Evolutionary conservation across 2,113 vertebrate genomes (phyloP), one percentile per base, ranked within the genome.

Genomic region (Sakesphorus luctuosus): DNA sequence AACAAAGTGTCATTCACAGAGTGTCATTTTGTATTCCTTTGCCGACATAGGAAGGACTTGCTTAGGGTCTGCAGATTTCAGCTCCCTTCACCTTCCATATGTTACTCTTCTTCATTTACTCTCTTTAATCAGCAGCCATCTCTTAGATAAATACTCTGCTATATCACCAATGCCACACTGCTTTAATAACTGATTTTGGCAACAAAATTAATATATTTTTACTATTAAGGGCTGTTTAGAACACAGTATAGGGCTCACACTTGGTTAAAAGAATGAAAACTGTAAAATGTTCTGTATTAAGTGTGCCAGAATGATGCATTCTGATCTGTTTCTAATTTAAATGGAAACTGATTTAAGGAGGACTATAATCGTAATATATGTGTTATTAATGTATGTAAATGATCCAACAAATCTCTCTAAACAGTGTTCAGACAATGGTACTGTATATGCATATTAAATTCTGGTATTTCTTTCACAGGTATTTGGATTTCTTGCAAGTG

Each of bases 401-500:
- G 59, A 26, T 71, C 26, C 55, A 89, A 47, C 15, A 89, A 49
- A 77, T 72, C 10, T 85, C n/a, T 82, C 36, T 40, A 87, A 29
- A 53, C 13, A 59, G 3, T 47, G 18, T 75, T 73, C 25, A 31
- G n/a, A 43, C 63, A 35, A 33, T 67, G 33, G n/a, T 76, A n/a
- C 35, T 76, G 17, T 68, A 78, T 68, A 36, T 68, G 38, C 28
- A 47, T 55, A 87, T 87, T 47, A 44, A 53, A 69, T 23, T 72
- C 13, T 38, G 6, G 0, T 62, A 44, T 82, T 88, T 52, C 36
- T 40, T 71, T 93, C 12, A 71, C 94, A 99, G 99, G 97, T 6
- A 2, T 99, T 99, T 82, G 99, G 99, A 23, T 98, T 99, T 96
- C 3, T 98, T 12, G 98, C 99, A 28, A 85, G 95, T 29, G 0